Conservation (phyloP, 2,113 vertebrate genomes). For the Amia ocellicauda region DNA sequence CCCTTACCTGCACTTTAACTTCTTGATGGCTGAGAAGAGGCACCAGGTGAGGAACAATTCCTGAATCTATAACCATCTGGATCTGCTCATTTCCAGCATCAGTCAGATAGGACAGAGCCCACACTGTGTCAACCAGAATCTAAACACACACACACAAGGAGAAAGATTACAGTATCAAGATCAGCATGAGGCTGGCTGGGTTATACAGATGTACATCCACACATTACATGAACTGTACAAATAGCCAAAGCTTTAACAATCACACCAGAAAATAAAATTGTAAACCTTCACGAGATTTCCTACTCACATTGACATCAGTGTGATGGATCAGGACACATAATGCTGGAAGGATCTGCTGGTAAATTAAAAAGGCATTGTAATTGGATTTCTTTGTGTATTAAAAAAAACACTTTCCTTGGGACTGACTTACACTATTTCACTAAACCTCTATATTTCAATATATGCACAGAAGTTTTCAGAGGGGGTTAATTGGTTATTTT, state of each 20-base stretch:
- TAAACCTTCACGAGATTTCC: constrained; percentile 15
- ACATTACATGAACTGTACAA: too few relatives aligned
- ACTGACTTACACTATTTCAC: too few relatives aligned
- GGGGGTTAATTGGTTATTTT: too few relatives aligned
- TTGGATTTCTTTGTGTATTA: too few relatives aligned
- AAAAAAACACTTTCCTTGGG: too few relatives aligned
- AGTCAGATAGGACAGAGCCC: constrained; percentile 97
- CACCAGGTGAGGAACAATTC: constrained; percentile 93
- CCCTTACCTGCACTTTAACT: constrained; percentile 95
- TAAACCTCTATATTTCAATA: too few relatives aligned
- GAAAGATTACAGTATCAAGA: too few relatives aligned
- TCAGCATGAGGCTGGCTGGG: too few relatives aligned
- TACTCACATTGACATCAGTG: constrained; percentile 97
- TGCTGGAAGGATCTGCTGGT: constrained; percentile 90
- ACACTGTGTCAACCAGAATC: constrained; percentile 98
- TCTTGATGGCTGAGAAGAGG: constrained; percentile 97
- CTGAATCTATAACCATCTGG: constrained; percentile 98
- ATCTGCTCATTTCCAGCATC: constrained; percentile 98
- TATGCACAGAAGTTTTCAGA: too few relatives aligned
- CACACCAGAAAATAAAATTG: too few relatives aligned
- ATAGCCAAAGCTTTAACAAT: too few relatives aligned
- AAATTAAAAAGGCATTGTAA: too few relatives aligned
- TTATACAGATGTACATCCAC: constrained; percentile 13
- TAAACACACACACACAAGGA: constrained; percentile 49
- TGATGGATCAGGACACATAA: constrained; percentile 96